Evolutionary conservation across 2,888 invertebrate species (phyloP), one percentile per base, ranked within the genome.

Genomic region (Ceriagrion tenellum): DNA sequence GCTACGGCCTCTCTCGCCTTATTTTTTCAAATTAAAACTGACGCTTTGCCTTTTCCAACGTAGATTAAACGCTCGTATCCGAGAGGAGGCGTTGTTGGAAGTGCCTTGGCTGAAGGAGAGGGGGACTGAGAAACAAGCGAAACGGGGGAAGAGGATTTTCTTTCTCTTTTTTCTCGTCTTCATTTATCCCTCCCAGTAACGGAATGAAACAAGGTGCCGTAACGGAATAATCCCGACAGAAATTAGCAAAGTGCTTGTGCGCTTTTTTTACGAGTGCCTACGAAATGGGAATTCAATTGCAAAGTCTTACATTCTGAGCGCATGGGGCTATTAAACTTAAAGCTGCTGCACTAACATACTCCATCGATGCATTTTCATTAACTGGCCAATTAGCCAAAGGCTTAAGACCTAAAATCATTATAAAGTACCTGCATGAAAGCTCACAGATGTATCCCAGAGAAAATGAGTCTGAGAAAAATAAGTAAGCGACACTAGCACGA

Each of bases 11-110:
- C 69, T 74, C 93, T 26, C 69, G 59, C 12, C 12, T 59, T 59
- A 59, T 63, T 93, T 93, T 93, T 93, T 93, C 63, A 93, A 93
- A 93, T 93, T 93, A 93, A 93, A 93, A 93, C 93, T 93, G 93
- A 93, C 93, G 93, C 93, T 47, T 47, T 74, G 93, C 69, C 93
- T 81, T n/a, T 69, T 74, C 93, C 69, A 47, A 26, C 74, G n/a
- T 69, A 93, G 93, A 93, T 93, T 93, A 93, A 93, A 93, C 93
- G 93, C 93, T 59, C 93, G 69, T 93, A 93, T 93, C n/a, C 47
- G 93, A 93, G 74, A 18, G 63, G 93, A 47, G 69, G 93, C 30
- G 69, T 55, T 30, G 90, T 23, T 35, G 63, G 91, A 20, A 63
- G 69, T 47, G 69, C 93, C 47, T 63, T 47, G 0, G 40, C n/a